Evolutionary conservation across 2,113 vertebrate species (phyloP), one percentile per base, ranked within the genome.

Genomic region (Pterocles gutturalis): DNA sequence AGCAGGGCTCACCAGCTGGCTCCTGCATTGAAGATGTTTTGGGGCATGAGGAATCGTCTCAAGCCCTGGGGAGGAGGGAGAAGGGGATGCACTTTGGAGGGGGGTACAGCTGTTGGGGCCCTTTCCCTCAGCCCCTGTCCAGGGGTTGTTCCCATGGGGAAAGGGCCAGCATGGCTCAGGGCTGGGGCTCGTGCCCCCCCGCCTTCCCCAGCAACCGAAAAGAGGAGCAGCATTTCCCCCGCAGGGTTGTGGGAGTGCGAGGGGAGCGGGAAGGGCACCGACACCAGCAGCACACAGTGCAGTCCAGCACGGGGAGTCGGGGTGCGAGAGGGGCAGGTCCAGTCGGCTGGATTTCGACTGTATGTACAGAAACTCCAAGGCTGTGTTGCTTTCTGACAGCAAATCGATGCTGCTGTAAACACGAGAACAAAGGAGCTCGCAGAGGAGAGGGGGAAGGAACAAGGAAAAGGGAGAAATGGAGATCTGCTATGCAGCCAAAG

Each of bases 381-480:
- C 96, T 66, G 19, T 58, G 93, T 84, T 85, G 92, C 87, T 76
- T 58, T 70, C 94, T 96, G 97, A 97, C 96, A 97, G 95, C 75
- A 96, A 97, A 97, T 97, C 93, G 60, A 97, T 97, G 96, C 91
- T 38, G 83, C 96, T 93, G 95, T 90, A 96, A 96, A 96, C 89
- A 94, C 0, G 28, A 93, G 97, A 97, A 97, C 97, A 97, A 97
- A 97, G 96, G 95, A 95, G 82, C 88, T 83, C 4, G 22, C 76
- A 21, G 81, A 90, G 76, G 64, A 97, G 95, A 95, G 89, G 66
- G 92, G 95, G 94, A 97, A 97, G 94, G 92, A 96, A 67, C 64
- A 36, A 70, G 90, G 92, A 15, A 88, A 87, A 93, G 55, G 83
- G 91, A 93, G 92, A 89, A 86, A 95, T 96, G 95, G 70, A 83